phyloP scores from a whole-genome alignment of 1,140 invertebrate genomes.

The Drosophila varians region DNA sequence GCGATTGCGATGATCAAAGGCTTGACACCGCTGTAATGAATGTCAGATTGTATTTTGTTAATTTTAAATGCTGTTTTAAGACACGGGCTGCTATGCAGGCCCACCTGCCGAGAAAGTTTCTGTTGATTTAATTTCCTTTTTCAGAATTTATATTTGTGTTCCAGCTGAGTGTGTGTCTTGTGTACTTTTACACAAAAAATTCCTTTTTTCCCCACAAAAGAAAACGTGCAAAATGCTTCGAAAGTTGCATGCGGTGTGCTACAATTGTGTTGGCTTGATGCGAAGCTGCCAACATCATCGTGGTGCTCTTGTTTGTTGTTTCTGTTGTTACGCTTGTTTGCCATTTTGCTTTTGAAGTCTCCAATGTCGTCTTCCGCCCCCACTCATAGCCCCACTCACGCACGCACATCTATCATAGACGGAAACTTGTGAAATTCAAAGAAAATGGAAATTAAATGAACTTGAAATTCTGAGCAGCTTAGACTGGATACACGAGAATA shows the following conservation, averaged over 20 bases:
- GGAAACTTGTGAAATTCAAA: conserved; percentile 46
- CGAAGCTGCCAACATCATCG: conserved; percentile 12
- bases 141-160: conserved; percentile 43
- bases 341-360: conserved; percentile 70
- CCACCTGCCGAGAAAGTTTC: conserved; percentile 43
- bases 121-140: conserved; percentile 61
- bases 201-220: conserved; percentile 56
- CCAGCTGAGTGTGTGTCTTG: conserved; percentile 15
- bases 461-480: conserved; percentile 60
- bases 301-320: conserved; percentile 27
- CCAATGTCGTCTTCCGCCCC: conserved; percentile 24
- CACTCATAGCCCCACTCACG: not conserved
- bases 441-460: conserved; percentile 78
- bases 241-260: conserved; percentile 63
- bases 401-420: conserved; percentile 14
- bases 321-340: conserved; percentile 62
- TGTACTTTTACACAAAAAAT: conserved; percentile 35
- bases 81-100: conserved; percentile 15
- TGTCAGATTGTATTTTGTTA: conserved; percentile 62
- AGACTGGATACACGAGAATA: conserved; percentile 11
- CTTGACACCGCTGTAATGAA: conserved; percentile 52
- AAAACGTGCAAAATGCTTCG: conserved; percentile 63
- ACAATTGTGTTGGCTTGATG: not conserved
- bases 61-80: conserved; percentile 55
- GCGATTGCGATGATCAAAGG: conserved; percentile 65